Evolutionary conservation across 2,113 vertebrate species (phyloP), one percentile per base, ranked within the genome.

Genomic region (Castor canadensis): DNA sequence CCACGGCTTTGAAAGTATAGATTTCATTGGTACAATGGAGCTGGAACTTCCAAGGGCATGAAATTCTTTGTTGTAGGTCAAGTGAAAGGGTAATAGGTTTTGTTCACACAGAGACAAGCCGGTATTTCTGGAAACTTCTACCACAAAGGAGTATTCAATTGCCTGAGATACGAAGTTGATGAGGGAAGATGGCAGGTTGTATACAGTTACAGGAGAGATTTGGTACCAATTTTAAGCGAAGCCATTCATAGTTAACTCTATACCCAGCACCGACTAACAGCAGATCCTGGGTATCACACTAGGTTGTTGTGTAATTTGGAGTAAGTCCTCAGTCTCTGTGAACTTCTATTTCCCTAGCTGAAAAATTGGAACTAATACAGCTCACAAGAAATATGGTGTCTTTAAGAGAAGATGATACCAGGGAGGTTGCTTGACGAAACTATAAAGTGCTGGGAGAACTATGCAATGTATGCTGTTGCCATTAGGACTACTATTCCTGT

Each of bases 61-160:
- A 0, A n/a, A 43, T 54, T 71, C 79, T 96, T 95, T 96, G 92
- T 94, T 9, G 3, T 0, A 26, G 62, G 64, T 52, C 87, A 15
- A 93, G 94, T 6, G 93, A 97, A 98, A 97, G 76, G n/a, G 26
- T 12, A 38, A 0, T 30, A 16, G 40, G 26, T 60, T 87, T 45
- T 82, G 96, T 97, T 98, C 95, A 87, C 96, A 97, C 87, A 88
- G 93, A 64, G 72, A 86, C 40, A 62, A 4, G 17, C 35, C 22
- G 35, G 72, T 92, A 75, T 94, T 67, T 92, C 64, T 35, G 77
- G 90, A 87, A 96, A 69, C 20, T 66, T 54, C 30, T 26, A 60
- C 73, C 9, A 4, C 2, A 28, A 71, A 56, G 43, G 15, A 26
- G 87, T 49, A 89, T 93, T 93, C 30, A 91, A 45, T 91, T 64